phyloP scores from a whole-genome alignment of 2,797 vertebrate genomes.

The Urocyon cinereoargenteus region DNA sequence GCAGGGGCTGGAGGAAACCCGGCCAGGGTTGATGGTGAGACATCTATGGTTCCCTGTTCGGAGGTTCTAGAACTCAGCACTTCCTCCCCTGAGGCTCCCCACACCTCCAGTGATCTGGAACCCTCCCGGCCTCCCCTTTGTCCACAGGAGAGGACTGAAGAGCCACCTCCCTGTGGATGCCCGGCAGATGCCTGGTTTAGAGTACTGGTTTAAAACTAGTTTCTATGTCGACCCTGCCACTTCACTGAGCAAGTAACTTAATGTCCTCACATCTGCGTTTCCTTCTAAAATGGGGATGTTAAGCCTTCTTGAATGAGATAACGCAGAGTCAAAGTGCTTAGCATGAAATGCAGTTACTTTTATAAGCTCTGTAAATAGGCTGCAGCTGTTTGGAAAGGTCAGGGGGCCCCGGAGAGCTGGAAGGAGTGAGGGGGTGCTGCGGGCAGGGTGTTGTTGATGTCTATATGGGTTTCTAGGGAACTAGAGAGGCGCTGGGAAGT shows the following conservation, averaged over 20 bases:
- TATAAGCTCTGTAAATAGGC: background rate
- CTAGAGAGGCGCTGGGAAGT: background rate
- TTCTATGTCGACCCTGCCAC: background rate
- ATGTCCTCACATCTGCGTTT: background rate
- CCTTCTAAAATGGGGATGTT: background rate
- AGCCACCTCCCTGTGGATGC: background rate
- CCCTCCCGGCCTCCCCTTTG: background rate
- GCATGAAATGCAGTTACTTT: background rate
- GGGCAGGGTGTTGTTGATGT: background rate
- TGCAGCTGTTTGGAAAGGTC: background rate
- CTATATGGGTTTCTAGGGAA: background rate
- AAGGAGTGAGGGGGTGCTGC: no score
- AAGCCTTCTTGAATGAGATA: background rate
- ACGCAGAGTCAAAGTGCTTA: fast-evolving
- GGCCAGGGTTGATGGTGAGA: background rate
- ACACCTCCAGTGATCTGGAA: background rate
- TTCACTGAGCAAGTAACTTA: background rate
- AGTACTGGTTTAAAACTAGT: background rate
- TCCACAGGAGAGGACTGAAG: background rate
- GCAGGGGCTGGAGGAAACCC: background rate
- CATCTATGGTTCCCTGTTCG: background rate
- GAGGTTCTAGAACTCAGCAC: background rate
- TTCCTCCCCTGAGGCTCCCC: background rate
- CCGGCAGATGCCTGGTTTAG: background rate
- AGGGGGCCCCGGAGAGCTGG: background rate